Conservation (phyloP, 2,888 invertebrate species). For the Clitarchus hookeri region DNA sequence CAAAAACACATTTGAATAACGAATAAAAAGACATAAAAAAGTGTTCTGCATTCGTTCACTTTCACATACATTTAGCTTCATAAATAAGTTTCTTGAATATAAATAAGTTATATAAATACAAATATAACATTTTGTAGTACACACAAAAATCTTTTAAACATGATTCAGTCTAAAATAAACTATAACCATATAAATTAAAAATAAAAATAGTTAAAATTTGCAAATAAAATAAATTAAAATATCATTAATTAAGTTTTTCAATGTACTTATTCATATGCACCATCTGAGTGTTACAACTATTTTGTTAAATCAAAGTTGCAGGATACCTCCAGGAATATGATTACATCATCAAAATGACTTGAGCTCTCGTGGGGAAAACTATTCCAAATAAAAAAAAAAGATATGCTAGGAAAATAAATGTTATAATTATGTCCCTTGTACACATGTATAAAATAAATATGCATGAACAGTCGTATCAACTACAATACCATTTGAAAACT, state of each 20-base stretch:
- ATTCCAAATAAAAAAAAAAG: neutral
- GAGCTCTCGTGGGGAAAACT: neutral
- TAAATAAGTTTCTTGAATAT: constrained; percentile 40
- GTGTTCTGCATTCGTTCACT: constrained; percentile 22
- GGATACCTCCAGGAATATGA: neutral
- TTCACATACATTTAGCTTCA: constrained; percentile 34
- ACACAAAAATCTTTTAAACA: constrained; percentile 28
- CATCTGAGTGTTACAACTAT: constrained; percentile 17
- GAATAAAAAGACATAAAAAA: constrained; percentile 26
- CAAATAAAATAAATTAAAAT: constrained; percentile 36
- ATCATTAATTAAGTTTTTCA: constrained; percentile 29
- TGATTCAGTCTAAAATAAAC: constrained; percentile 32
- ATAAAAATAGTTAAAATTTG: constrained; percentile 26
- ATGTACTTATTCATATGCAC: constrained; percentile 28
- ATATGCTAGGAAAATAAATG: constrained; percentile 4
- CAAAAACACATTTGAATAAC: constrained; percentile 24
- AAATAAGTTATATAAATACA: constrained; percentile 42
- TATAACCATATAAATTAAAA: constrained; percentile 32
- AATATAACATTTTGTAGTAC: constrained; percentile 35
- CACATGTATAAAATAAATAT: neutral
- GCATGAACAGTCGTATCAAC: neutral
- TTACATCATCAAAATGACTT: neutral
- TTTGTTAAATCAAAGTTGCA: constrained; percentile 26
- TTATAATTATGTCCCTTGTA: constrained; percentile 6
- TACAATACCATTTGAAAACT: neutral